phyloP scores from a whole-genome alignment of 2,888 invertebrate genomes.

The Liposcelis brunnea region DNA sequence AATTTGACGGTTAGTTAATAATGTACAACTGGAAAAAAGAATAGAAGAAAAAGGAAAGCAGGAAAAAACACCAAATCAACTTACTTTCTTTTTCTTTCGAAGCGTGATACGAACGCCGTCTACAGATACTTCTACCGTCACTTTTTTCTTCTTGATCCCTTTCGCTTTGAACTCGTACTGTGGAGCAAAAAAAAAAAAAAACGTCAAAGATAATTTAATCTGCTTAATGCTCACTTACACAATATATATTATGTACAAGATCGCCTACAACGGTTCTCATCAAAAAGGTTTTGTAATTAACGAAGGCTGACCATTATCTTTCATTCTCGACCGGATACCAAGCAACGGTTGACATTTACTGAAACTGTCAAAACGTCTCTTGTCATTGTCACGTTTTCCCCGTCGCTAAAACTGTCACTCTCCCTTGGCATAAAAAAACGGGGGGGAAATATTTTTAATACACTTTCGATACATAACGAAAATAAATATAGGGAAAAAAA shows the following conservation, averaged over 20 bases:
- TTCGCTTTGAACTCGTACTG: conserved; percentile 99
- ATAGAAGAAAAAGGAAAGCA: no score
- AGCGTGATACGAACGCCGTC: conserved; percentile 85
- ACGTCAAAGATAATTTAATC: conserved; percentile 9
- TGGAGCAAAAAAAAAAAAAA: conserved; percentile 27
- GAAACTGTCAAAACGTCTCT: no score
- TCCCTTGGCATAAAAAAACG: no score
- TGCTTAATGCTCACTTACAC: conserved; percentile 9
- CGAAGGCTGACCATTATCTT: no score
- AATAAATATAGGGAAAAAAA: no score
- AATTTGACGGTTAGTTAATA: neutral
- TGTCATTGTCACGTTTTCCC: no score
- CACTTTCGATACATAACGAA: no score
- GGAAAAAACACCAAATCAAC: conserved; percentile 10
- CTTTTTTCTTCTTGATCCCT: conserved; percentile 94
- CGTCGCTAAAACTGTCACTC: no score
- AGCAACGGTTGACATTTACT: no score
- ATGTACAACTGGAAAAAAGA: conserved; percentile 8
- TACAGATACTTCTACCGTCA: conserved; percentile 83
- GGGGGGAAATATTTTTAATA: no score
- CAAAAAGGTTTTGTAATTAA: no score
- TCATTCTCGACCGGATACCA: no score
- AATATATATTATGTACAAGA: conserved; percentile 14
- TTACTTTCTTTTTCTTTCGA: conserved; percentile 52
- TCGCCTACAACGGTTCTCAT: conserved; percentile 10